Base-by-base conservation (phyloP, 2,888 invertebrate genomes). In the Drosophila seclusa region DNA sequence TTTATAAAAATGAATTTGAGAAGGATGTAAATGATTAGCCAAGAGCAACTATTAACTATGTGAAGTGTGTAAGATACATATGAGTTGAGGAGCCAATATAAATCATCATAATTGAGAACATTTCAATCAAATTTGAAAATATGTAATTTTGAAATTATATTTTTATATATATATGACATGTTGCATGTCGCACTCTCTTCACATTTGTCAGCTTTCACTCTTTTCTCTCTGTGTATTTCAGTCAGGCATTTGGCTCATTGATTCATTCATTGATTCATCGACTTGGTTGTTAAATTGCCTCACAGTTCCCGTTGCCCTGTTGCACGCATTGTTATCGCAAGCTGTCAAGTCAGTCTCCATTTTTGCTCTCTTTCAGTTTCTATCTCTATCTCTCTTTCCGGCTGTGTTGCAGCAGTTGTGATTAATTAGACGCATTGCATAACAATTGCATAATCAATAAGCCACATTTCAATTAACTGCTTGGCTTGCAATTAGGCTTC, bases 401-500 rank as follows among this genome's bases (percentile, higher is more conserved):
- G 11, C 18, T 42, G 6, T 45, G 10, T 11, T 58, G 42, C 31
- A 57, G 65, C 72, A 68, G 49, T 58, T 52, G 55, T 65, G 75
- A 80, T 73, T 89, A 85, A 85, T 89, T 85, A 87, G 82, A 88
- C 74, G 81, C 74, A 78, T 79, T 78, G 78, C 78, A 80, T 76
- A 79, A 80, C 87, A 91, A 89, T 82, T 89, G 87, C 85, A 87
- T 87, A 83, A 90, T 85, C 88, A 85, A 80, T 87, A 83, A 82
- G 85, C 73, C 80, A 78, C 45, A 45, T 80, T 82, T 76, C 40
- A 79, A 80, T 80, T 78, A 76, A 82, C 64, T 75, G 68, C 68
- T 78, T 73, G 67, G 57, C 54, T 70, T 73, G 73, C 78, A 78
- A 68, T 83, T 78, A 68, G 69, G 62, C 69, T 40, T 42, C 48